Evolutionary conservation across 2,888 invertebrate species (phyloP).

Genomic region (Oscheius sp.): DNA sequence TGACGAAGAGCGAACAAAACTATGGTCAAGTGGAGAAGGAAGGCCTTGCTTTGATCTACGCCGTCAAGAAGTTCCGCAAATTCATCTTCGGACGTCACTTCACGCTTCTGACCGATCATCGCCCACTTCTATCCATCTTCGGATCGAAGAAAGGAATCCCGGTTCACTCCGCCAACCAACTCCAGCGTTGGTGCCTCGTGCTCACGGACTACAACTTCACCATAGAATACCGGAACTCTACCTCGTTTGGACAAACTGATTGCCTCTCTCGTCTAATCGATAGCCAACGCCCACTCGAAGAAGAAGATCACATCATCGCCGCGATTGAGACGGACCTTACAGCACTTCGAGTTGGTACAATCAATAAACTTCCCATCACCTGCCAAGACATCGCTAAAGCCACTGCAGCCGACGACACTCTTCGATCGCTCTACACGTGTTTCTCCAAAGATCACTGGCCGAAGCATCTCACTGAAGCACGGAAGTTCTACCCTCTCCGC

Average conservation of each 20-base stretch:
- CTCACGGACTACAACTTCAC: conserved; percentile 70
- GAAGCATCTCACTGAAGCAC: too few relatives aligned
- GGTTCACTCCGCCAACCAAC: conserved; percentile 44
- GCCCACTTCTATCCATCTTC: conserved; percentile 58
- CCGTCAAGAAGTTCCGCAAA: too few relatives aligned
- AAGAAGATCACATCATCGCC: background rate
- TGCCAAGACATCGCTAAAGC: too few relatives aligned
- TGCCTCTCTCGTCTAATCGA: conserved; percentile 61
- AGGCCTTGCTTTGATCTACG: too few relatives aligned
- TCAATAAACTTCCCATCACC: background rate
- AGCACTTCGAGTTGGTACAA: too few relatives aligned
- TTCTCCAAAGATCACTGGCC: background rate
- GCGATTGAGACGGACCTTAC: too few relatives aligned
- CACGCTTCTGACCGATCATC: conserved; percentile 2
- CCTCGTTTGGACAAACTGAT: conserved; percentile 71
- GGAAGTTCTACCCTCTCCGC: too few relatives aligned
- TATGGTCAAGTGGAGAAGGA: too few relatives aligned
- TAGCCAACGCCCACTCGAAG: background rate
- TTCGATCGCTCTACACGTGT: background rate
- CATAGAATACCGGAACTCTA: too few relatives aligned
- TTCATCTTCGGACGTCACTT: background rate
- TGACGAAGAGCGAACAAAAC: too few relatives aligned
- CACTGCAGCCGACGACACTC: background rate
- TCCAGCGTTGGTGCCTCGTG: conserved; percentile 72
- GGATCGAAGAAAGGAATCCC: conserved; percentile 71